Percentiles rank a stretch among this genome's conserved stretches.
These are phyloP conservation scores for Baronia brevicornis DNA, from an alignment of 2,888 invertebrate genomes.

Conservation along the genomic window DNA sequence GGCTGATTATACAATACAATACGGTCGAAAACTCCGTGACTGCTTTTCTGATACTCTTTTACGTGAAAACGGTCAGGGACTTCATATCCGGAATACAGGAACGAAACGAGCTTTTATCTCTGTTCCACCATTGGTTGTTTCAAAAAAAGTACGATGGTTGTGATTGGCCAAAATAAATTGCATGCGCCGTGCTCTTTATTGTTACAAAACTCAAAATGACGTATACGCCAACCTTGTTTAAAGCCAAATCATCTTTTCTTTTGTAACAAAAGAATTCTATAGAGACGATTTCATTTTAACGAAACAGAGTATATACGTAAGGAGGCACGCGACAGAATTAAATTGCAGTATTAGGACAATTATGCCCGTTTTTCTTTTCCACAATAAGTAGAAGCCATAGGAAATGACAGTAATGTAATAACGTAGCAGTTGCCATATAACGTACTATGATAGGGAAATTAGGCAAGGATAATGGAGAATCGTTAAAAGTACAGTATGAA, in stretches of 20 bases:
- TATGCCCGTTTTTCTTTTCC: slow-evolving; percentile 20
- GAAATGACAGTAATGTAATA: slow-evolving; percentile 17
- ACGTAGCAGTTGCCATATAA: slow-evolving; percentile 12
- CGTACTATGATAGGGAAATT: slow-evolving; percentile 11
- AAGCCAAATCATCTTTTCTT: slow-evolving; percentile 30
- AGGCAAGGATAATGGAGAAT: slow-evolving; percentile 9
- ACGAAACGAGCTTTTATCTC: slow-evolving; percentile 62
- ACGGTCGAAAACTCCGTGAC: slow-evolving; percentile 52
- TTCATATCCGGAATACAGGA: slow-evolving; percentile 40
- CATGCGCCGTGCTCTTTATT: slow-evolving; percentile 63
- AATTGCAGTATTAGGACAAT: slow-evolving; percentile 12
- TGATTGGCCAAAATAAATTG: slow-evolving; percentile 77
- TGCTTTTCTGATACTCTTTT: slow-evolving; percentile 36
- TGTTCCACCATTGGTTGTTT: slow-evolving; percentile 69
- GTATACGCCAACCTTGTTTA: slow-evolving; percentile 31
- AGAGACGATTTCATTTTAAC: too few species aligned
- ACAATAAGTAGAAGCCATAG: slow-evolving; percentile 17
- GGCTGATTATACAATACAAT: slow-evolving; percentile 74
- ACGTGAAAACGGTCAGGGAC: slow-evolving; percentile 43
- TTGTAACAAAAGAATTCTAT: too few species aligned
- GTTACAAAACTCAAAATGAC: slow-evolving; percentile 46
- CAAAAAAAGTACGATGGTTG: slow-evolving; percentile 60
- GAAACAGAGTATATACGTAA: too few species aligned
- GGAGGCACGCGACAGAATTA: too few species aligned
- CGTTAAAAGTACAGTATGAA: too few species aligned